Percentiles rank a stretch among this genome's conserved stretches.
Conservation (phyloP, 1,140 invertebrate genomes). For the Ylistrum balloti region DNA sequence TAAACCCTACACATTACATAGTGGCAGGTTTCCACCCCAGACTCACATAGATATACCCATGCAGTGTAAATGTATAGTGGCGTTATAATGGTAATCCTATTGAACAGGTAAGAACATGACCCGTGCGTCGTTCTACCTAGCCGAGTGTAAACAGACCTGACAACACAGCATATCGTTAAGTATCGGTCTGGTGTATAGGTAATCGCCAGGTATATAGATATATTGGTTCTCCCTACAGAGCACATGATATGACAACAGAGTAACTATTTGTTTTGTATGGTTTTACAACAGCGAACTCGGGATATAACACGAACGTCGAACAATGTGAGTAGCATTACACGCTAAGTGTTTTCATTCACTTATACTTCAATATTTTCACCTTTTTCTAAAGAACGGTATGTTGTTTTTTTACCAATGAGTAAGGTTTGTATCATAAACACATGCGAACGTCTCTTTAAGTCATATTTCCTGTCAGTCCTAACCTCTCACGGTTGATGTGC, state of each 20-base stretch:
- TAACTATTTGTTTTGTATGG: conserved; percentile 34
- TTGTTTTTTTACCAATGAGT: background rate
- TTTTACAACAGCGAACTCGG: conserved; percentile 31
- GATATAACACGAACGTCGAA: background rate
- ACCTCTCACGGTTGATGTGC: background rate
- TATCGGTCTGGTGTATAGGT: background rate
- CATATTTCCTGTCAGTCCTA: background rate
- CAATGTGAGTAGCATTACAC: background rate
- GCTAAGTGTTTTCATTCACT: background rate
- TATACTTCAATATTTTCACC: background rate
- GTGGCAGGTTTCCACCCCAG: background rate
- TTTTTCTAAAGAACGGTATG: background rate
- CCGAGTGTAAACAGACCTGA: conserved; percentile 31
- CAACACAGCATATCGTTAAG: background rate
- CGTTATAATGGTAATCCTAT: conserved; percentile 20
- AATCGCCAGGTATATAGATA: background rate
- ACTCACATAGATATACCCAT: background rate
- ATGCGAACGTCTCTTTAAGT: no score
- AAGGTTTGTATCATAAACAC: no score
- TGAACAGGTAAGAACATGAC: conserved; percentile 4
- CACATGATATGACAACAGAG: conserved; percentile 38
- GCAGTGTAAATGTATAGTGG: conserved; percentile 7
- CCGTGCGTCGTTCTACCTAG: background rate
- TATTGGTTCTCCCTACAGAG: no score
- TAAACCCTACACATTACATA: background rate